Conservation (phyloP, 2,113 vertebrate genomes). For the Mionectes macconnelli region DNA sequence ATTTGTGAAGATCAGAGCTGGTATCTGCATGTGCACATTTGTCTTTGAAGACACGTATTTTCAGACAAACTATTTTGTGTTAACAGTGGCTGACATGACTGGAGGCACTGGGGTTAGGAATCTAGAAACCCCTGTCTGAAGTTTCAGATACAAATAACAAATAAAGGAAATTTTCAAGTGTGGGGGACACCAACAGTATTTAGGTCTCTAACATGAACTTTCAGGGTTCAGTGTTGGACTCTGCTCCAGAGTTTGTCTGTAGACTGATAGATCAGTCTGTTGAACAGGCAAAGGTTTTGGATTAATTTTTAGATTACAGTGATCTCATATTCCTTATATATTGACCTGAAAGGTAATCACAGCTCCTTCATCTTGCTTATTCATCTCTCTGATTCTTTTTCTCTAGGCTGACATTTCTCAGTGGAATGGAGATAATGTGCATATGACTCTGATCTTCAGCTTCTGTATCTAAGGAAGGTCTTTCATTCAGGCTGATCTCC, state of each 20-base stretch:
- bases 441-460: not conserved
- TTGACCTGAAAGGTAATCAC: not conserved
- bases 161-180: not conserved
- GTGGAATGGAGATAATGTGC: not conserved
- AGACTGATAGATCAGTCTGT: not conserved
- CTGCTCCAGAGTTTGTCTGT: not conserved
- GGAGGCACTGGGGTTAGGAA: not conserved
- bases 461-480: not conserved
- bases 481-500: not conserved
- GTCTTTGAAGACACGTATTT: not conserved
- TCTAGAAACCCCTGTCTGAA: not conserved
- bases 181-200: not conserved
- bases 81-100: not conserved
- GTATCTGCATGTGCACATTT: not conserved
- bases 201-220: not conserved
- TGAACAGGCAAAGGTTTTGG: not conserved
- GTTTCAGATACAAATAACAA: not conserved
- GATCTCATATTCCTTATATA: not conserved
- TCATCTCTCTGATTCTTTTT: not conserved
- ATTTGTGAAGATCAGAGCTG: not conserved
- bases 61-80: not conserved
- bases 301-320: not conserved
- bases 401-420: not conserved
- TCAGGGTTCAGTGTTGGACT: not conserved
- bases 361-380: not conserved